These are phyloP conservation scores for Gobio gobio DNA, from an alignment of 2,113 vertebrate genomes.

Conservation along the genomic window DNA sequence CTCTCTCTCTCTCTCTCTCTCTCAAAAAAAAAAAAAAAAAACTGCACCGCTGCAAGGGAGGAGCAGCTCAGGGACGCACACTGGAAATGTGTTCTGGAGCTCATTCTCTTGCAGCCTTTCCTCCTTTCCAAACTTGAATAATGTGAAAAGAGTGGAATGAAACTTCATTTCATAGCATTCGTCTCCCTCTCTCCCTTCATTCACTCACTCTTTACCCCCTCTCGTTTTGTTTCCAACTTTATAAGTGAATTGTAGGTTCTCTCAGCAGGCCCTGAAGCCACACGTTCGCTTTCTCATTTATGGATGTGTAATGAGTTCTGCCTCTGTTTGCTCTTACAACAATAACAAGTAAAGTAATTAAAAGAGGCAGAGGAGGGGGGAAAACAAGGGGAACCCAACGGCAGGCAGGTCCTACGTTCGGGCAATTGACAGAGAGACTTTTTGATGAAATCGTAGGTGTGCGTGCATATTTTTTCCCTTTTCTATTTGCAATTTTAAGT, in stretches of 20 bases:
- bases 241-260: constrained; percentile 66
- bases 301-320: constrained; percentile 77
- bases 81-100: constrained; percentile 27
- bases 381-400: background rate
- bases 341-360: constrained; percentile 81
- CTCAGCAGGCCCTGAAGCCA: constrained; percentile 68
- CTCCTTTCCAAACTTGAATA: constrained; percentile 32
- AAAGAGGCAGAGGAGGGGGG: constrained; percentile 61
- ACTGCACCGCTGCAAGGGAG: constrained; percentile 43
- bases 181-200: constrained; percentile 56
- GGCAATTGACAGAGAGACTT: constrained; percentile 57
- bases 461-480: constrained; percentile 34
- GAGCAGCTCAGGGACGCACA: constrained; percentile 41
- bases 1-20: constrained; percentile 24
- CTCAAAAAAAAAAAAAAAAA: constrained; percentile 58
- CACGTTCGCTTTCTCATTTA: constrained; percentile 74
- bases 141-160: constrained; percentile 46
- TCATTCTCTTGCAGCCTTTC: constrained; percentile 1
- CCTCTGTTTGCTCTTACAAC: constrained; percentile 76
- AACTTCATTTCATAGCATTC: constrained; percentile 49
- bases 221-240: constrained; percentile 59
- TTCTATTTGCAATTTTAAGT: constrained; percentile 47
- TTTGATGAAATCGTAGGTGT: constrained; percentile 55
- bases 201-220: constrained; percentile 48
- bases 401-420: constrained; percentile 60